Percentiles rank a stretch among this genome's conserved stretches.
Conservation (phyloP, 2,888 invertebrate genomes). For the Coelopa pilipes region DNA sequence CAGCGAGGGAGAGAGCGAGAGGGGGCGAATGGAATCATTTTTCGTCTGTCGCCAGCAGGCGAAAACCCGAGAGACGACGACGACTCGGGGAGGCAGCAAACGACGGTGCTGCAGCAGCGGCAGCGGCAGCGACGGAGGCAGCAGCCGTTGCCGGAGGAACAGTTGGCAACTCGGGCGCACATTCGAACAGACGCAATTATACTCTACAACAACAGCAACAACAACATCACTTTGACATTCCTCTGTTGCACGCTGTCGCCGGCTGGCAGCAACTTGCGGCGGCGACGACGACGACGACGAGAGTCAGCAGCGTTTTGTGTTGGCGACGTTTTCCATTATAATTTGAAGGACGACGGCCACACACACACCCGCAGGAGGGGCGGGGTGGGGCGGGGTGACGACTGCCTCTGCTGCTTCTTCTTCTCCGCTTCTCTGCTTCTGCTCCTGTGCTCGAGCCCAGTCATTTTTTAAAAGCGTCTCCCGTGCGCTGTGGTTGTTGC, state of each 20-base stretch:
- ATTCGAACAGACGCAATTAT: neutral
- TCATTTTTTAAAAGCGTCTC: slow-evolving; percentile 1
- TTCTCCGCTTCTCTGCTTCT: slow-evolving; percentile 10
- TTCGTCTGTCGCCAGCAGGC: slow-evolving; percentile 30
- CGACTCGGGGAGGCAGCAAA: neutral
- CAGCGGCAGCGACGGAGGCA: neutral
- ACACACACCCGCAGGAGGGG: neutral
- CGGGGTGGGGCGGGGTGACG: no score
- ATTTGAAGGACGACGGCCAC: slow-evolving; percentile 30
- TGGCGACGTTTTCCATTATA: slow-evolving; percentile 60
- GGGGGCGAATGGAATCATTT: neutral
- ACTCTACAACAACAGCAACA: neutral
- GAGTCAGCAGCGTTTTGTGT: slow-evolving; percentile 44
- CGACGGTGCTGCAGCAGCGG: neutral
- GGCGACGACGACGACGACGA: neutral
- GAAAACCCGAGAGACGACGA: slow-evolving; percentile 9
- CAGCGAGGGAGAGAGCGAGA: neutral
- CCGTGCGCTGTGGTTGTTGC: neutral
- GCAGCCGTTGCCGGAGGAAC: slow-evolving; percentile 23
- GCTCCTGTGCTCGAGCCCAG: neutral
- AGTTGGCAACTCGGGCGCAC: neutral
- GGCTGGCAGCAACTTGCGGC: slow-evolving; percentile 32
- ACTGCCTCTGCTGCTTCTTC: neutral
- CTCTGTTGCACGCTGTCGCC: slow-evolving; percentile 32
- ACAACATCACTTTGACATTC: slow-evolving; percentile 12